Conservation (phyloP, 2,113 vertebrate species). For the Piprites chloris region DNA sequence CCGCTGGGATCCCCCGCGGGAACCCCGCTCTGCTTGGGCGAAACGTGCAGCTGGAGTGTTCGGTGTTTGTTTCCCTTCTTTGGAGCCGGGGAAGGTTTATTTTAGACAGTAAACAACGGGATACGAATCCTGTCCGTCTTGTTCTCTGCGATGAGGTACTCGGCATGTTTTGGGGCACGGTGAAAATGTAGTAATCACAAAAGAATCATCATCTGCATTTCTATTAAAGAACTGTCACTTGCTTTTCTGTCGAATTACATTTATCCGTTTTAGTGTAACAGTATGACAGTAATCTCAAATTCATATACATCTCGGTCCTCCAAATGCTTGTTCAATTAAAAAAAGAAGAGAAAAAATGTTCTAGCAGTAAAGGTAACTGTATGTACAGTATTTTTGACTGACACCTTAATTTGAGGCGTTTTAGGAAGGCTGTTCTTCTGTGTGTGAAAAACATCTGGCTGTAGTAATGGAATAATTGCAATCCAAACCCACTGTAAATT, state of each 20-base stretch:
- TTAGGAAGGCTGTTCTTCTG: neutral
- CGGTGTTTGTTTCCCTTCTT: accelerated
- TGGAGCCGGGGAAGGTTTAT: neutral
- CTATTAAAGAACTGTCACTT: neutral
- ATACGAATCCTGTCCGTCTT: neutral
- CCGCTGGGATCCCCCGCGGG: neutral
- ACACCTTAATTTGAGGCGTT: neutral
- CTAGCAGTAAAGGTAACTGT: neutral
- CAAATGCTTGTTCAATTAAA: neutral
- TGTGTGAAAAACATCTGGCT: neutral
- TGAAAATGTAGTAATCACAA: neutral
- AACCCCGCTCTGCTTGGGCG: accelerated
- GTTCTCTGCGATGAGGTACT: neutral
- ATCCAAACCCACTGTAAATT: neutral
- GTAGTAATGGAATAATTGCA: neutral
- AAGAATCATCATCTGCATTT: neutral
- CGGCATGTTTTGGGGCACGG: neutral
- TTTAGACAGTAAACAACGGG: neutral
- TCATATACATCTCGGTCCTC: accelerated
- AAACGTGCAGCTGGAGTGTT: neutral
- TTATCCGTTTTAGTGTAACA: neutral
- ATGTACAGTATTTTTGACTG: neutral
- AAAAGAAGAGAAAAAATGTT: neutral
- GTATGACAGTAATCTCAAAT: neutral
- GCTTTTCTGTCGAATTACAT: neutral